phyloP scores from a whole-genome alignment of 2,113 vertebrate species.

The Paradoxurus hermaphroditus region DNA sequence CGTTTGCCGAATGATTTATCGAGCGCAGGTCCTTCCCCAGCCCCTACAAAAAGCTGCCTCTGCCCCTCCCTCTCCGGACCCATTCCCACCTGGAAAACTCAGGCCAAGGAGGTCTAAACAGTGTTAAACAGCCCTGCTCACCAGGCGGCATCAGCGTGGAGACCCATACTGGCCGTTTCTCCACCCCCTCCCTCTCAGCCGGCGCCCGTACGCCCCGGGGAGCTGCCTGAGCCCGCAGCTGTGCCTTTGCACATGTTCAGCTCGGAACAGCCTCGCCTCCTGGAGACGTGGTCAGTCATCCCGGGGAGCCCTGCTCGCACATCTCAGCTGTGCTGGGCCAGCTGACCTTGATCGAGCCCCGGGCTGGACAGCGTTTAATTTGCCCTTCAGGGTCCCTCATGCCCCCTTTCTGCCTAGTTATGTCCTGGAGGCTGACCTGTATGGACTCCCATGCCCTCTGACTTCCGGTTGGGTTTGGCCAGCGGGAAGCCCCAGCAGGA shows the following conservation, averaged over 20 bases:
- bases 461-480: neutral
- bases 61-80: neutral
- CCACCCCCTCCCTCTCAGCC: fast-evolving
- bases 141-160: neutral
- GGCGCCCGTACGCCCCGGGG: neutral
- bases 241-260: neutral
- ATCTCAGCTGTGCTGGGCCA: neutral
- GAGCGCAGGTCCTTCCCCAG: neutral
- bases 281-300: neutral
- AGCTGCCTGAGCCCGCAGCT: neutral
- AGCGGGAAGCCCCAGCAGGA: neutral
- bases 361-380: neutral
- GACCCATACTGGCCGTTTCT: neutral
- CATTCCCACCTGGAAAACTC: neutral
- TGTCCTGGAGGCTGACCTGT: neutral
- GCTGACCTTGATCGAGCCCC: neutral
- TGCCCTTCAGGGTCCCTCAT: neutral
- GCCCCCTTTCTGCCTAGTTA: neutral
- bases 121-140: fast-evolving
- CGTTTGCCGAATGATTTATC: neutral
- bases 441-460: neutral
- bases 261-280: neutral
- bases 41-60: neutral
- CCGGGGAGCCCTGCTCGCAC: neutral
- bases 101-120: neutral